Percentiles rank a stretch among this genome's conserved stretches.
Conservation (phyloP, 2,888 invertebrate species). For the Petrolisthes manimaculis region DNA sequence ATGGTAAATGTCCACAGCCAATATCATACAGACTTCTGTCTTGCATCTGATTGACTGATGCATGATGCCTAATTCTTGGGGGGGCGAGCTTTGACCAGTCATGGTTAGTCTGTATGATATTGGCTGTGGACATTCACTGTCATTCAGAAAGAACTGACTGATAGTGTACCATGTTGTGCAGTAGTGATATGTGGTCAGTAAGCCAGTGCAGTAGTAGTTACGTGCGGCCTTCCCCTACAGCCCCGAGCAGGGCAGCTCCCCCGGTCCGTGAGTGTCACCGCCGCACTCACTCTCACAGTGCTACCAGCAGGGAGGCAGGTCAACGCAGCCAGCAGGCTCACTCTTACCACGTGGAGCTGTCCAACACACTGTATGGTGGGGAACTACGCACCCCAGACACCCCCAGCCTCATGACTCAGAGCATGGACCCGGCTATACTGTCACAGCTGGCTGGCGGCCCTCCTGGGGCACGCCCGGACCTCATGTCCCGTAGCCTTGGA, state of each 20-base stretch:
- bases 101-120: no score
- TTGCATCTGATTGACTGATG: no score
- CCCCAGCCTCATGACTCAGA: conserved; percentile 66
- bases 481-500: conserved; percentile 63
- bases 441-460: conserved; percentile 44
- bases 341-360: conserved; percentile 63
- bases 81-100: background rate
- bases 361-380: conserved; percentile 64
- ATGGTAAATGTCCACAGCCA: no score
- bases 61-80: no score
- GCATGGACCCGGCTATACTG: conserved; percentile 66
- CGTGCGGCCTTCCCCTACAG: conserved; percentile 47
- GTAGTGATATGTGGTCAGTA: background rate
- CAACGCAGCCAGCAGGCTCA: conserved; percentile 35
- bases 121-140: no score
- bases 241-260: conserved; percentile 46
- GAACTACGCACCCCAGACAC: conserved; percentile 65
- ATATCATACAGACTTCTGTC: no score
- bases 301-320: conserved; percentile 31
- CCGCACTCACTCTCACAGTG: conserved; percentile 56
- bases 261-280: conserved; percentile 53
- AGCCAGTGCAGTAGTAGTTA: conserved; percentile 33
- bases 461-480: conserved; percentile 17
- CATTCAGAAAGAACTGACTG: no score
- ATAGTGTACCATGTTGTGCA: background rate